Percentiles rank a stretch among this genome's conserved stretches.
Evolutionary conservation across 2,113 vertebrate genomes (phyloP).

Genomic region (Tinamus guttatus): DNA sequence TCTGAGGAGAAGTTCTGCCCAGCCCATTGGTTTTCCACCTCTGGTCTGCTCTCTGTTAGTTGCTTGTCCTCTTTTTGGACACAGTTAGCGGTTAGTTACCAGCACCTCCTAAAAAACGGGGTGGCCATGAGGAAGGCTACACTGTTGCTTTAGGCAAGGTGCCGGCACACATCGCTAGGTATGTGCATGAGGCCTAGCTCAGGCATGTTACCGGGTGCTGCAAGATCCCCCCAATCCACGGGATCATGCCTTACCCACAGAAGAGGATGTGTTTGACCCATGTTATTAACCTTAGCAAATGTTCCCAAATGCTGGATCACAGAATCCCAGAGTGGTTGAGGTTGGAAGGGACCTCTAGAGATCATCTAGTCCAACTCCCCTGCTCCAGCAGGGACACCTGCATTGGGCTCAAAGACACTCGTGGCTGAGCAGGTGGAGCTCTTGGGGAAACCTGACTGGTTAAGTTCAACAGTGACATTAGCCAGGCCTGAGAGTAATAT

Average conservation of each 20-base stretch:
- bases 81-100: neutral
- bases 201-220: neutral
- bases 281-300: neutral
- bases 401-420: neutral
- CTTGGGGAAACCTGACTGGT: neutral
- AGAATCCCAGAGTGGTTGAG: too few relatives aligned
- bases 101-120: neutral
- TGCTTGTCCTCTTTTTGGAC: neutral
- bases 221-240: neutral
- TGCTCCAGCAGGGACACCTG: too few relatives aligned
- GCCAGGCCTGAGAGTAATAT: too few relatives aligned
- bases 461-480: neutral
- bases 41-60: neutral
- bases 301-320: neutral
- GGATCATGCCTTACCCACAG: neutral
- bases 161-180: too few relatives aligned
- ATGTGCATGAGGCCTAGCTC: neutral
- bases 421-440: neutral
- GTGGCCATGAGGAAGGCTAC: neutral
- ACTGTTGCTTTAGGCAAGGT: neutral
- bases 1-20: neutral
- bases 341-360: too few relatives aligned
- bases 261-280: neutral
- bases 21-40: accelerated
- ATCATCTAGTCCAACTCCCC: too few relatives aligned